Conservation (phyloP, 2,113 vertebrate species). For the Neogobius melanostomus region DNA sequence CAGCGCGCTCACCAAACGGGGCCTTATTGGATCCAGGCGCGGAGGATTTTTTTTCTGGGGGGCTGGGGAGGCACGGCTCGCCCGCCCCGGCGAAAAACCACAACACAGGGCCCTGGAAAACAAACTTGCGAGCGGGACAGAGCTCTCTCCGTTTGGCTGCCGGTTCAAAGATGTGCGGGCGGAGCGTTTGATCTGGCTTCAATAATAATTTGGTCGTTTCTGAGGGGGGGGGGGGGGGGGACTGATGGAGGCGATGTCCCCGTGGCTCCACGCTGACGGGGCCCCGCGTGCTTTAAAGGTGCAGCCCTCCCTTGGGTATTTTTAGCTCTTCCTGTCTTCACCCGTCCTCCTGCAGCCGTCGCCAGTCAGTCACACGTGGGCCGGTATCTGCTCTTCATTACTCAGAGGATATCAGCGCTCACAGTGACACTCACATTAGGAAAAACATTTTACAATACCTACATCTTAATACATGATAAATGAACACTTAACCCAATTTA, state of each 20-base stretch:
- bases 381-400: neutral
- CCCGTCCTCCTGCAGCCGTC: neutral
- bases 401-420: neutral
- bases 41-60: conserved; percentile 68
- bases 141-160: conserved; percentile 79
- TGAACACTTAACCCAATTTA: too few relatives aligned
- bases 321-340: neutral
- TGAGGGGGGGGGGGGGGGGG: conserved; percentile 15
- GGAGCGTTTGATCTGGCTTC: conserved; percentile 72
- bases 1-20: conserved; percentile 88
- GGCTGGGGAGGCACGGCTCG: conserved; percentile 75
- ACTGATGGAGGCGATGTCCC: conserved; percentile 42
- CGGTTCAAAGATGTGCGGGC: conserved; percentile 70
- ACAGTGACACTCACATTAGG: too few relatives aligned
- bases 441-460: too few relatives aligned
- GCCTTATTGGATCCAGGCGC: conserved; percentile 95
- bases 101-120: conserved; percentile 87
- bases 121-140: conserved; percentile 79
- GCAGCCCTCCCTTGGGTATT: conserved; percentile 9
- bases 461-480: too few relatives aligned
- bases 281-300: conserved; percentile 26
- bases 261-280: conserved; percentile 53
- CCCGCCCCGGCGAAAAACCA: conserved; percentile 83
- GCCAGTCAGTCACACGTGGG: conserved; percentile 19
- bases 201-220: conserved; percentile 58